Conservation (phyloP, 1,140 invertebrate genomes). For the Venturia canescens region DNA sequence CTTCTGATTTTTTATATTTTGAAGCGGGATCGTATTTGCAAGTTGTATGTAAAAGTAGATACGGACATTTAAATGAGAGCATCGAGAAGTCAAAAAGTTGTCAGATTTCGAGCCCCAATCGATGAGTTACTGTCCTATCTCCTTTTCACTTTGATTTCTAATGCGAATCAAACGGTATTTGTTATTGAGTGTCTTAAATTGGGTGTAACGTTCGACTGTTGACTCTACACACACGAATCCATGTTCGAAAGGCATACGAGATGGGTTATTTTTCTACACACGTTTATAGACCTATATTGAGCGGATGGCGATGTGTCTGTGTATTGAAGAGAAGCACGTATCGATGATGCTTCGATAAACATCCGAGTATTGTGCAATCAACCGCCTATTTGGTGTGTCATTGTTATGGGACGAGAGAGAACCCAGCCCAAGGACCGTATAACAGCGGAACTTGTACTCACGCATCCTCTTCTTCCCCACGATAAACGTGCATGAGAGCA, state of each 20-base stretch:
- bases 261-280: not conserved
- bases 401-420: constrained; percentile 65
- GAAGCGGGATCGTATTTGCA: not conserved
- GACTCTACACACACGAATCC: constrained; percentile 62
- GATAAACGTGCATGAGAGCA: not conserved
- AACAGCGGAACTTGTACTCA: constrained; percentile 46
- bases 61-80: constrained; percentile 25
- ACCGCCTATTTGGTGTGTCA: constrained; percentile 74
- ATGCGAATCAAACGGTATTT: constrained; percentile 63
- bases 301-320: constrained; percentile 20
- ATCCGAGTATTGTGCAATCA: constrained; percentile 75
- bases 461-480: constrained; percentile 62
- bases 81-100: constrained; percentile 34
- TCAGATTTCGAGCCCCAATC: not conserved
- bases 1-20: not conserved
- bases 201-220: constrained; percentile 74
- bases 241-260: not conserved
- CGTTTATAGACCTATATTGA: not conserved
- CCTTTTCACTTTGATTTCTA: constrained; percentile 57
- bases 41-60: not conserved
- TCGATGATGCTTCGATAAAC: constrained; percentile 75
- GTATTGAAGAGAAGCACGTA: constrained; percentile 60
- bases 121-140: constrained; percentile 46
- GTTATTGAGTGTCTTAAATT: constrained; percentile 71
- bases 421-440: not conserved